Evolutionary conservation across 2,888 invertebrate species (phyloP), one percentile per base, ranked within the genome.

Genomic region (Embidobia sp.): DNA sequence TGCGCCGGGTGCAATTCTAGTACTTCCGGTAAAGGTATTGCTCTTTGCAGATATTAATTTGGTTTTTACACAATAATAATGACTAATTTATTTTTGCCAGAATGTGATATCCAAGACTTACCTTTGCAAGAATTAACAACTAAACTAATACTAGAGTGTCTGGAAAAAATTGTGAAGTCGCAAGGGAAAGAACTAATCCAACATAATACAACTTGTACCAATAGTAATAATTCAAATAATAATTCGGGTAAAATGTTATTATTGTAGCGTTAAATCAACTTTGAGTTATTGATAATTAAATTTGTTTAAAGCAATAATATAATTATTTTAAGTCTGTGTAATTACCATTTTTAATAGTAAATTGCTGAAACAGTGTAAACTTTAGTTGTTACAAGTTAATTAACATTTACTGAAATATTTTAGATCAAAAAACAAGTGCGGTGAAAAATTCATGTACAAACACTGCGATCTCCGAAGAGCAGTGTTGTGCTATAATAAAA

Each of bases 151-250:
- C 26, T 63, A n/a, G 76, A 76, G 16, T 76, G 51, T 15, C 49
- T 76, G 11, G 76, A 76, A 31, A 69, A 70, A 57, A 11, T 70
- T 6, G 8, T 69, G 16, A 69, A 51, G 26, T 70, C 69, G 0
- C 69, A 76, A 51, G 69, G 64, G 33, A 70, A 64, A 19, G 64
- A 67, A 35, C 11, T 69, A 2, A 55, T 64, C 10, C 63, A 69
- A 6, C 48, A 57, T 2, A 51, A 44, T 13, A n/a, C 55, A 0
- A 7, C 15, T 15, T 10, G 22, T 22, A 7, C 10, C 2, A 46
- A 5, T 13, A 59, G 13, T 46, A 59, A 40, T 35, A 37, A 16
- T 31, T 10, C n/a, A 33, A 67, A 53, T n/a, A n/a, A n/a, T n/a
- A n/a, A n/a, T n/a, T n/a, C n/a, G n/a, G n/a, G 67, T 67, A 37